Evolutionary conservation across 2,888 invertebrate genomes (phyloP).

Genomic region (Dexiosoma caninum): DNA sequence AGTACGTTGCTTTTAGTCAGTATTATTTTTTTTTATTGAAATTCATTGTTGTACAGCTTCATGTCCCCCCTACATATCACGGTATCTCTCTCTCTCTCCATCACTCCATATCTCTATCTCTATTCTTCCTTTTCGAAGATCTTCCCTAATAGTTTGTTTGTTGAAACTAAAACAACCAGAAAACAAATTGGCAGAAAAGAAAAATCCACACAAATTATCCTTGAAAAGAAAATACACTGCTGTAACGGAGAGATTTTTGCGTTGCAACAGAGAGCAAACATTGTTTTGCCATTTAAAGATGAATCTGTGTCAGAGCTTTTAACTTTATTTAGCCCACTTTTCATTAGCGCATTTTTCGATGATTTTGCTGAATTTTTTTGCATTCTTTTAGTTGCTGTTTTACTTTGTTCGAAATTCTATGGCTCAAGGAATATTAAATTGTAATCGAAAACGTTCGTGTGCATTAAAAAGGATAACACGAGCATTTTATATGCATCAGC

Average conservation of each 20-base stretch:
- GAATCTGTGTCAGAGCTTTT: conserved; percentile 52
- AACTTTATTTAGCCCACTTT: conserved; percentile 41
- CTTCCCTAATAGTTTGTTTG: neutral
- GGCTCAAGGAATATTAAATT: conserved; percentile 22
- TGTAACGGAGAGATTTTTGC: conserved; percentile 8
- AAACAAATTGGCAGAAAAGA: neutral
- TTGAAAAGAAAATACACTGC: conserved; percentile 46
- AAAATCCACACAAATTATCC: conserved; percentile 45
- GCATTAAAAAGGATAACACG: neutral
- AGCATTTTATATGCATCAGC: neutral
- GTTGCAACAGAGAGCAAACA: conserved; percentile 8
- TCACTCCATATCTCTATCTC: too few species aligned
- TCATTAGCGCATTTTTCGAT: conserved; percentile 25
- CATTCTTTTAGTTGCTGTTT: neutral
- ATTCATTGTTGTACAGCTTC: conserved; percentile 1
- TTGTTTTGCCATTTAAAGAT: conserved; percentile 49
- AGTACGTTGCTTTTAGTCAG: conserved; percentile 15
- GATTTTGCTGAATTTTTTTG: conserved; percentile 11
- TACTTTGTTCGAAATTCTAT: neutral
- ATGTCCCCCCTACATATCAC: too few species aligned
- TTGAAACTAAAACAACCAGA: neutral
- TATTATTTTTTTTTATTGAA: conserved; percentile 31
- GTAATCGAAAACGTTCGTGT: too few species aligned
- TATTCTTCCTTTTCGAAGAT: neutral
- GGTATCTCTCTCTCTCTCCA: too few species aligned